These are phyloP conservation scores for Chloroceryle amazona DNA, from an alignment of 2,797 vertebrate genomes.

Conservation along the genomic window DNA sequence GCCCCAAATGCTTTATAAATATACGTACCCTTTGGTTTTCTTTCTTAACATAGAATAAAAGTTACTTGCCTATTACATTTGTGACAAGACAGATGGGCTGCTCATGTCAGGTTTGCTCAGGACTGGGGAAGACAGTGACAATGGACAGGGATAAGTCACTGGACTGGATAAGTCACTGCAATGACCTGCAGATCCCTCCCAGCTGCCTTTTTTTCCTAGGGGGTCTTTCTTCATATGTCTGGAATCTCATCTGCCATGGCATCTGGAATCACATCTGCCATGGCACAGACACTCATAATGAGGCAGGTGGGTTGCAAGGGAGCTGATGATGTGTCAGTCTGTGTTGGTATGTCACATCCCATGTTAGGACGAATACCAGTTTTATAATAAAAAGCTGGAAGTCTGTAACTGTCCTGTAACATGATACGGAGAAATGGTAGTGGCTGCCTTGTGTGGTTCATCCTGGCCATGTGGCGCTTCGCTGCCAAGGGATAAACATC, in stretches of 20 bases:
- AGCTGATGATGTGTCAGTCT: neutral
- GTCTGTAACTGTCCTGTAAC: neutral
- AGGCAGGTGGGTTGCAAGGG: neutral
- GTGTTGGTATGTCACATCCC: neutral
- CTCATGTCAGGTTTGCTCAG: neutral
- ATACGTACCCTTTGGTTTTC: neutral
- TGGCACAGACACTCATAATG: neutral
- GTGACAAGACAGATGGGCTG: neutral
- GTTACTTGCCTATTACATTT: neutral
- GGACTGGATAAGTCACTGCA: neutral
- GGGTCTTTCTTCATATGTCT: neutral
- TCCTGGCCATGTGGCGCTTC: fast-evolving
- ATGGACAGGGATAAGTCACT: neutral
- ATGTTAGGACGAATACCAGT: neutral
- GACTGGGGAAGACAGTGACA: neutral
- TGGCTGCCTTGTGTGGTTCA: neutral
- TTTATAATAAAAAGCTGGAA: neutral
- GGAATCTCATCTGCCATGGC: neutral
- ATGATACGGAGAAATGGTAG: neutral
- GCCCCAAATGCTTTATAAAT: neutral
- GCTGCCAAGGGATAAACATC: neutral
- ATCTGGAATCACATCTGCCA: neutral
- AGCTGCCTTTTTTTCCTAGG: neutral
- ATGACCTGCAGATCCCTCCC: neutral
- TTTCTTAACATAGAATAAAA: neutral